A percentile compares a stretch with the other conserved stretches of the same genome.
These are phyloP conservation scores for Stigmatopora nigra DNA, from an alignment of 2,113 vertebrate species.

Conservation along the genomic window DNA sequence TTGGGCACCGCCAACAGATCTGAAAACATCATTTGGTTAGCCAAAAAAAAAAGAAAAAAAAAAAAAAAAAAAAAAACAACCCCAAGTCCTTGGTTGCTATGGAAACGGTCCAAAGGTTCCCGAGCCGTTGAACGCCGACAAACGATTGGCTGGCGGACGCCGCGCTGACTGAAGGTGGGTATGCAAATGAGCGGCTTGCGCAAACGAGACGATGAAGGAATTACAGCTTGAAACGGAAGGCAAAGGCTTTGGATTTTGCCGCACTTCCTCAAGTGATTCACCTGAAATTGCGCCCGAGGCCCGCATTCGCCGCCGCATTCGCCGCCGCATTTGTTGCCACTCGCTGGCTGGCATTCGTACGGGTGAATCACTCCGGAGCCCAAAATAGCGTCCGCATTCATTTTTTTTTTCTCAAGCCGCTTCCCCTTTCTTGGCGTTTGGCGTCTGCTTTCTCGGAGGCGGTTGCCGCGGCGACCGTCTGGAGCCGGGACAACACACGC, in stretches of 20 bases:
- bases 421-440: neutral
- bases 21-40: slow-evolving; percentile 12
- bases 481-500: no score
- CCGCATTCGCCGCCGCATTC: no score
- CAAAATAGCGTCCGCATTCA: neutral
- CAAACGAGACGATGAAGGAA: slow-evolving; percentile 40
- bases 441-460: neutral
- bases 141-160: slow-evolving; percentile 44
- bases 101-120: slow-evolving; percentile 19
- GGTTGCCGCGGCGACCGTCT: neutral
- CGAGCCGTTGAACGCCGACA: slow-evolving; percentile 30
- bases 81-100: slow-evolving; percentile 5
- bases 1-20: slow-evolving; percentile 63
- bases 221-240: slow-evolving; percentile 40
- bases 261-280: slow-evolving; percentile 2
- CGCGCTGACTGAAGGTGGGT: slow-evolving; percentile 31
- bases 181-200: slow-evolving; percentile 44
- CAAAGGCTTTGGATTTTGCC: slow-evolving; percentile 10
- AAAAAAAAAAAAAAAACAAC: neutral
- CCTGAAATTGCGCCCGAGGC: slow-evolving; percentile 8
- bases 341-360: neutral
- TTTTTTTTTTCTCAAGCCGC: neutral
- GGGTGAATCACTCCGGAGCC: neutral
- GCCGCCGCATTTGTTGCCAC: no score
- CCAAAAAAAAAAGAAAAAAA: neutral